Conservation (phyloP, 1,140 invertebrate species). For the Papilio glaucus region DNA sequence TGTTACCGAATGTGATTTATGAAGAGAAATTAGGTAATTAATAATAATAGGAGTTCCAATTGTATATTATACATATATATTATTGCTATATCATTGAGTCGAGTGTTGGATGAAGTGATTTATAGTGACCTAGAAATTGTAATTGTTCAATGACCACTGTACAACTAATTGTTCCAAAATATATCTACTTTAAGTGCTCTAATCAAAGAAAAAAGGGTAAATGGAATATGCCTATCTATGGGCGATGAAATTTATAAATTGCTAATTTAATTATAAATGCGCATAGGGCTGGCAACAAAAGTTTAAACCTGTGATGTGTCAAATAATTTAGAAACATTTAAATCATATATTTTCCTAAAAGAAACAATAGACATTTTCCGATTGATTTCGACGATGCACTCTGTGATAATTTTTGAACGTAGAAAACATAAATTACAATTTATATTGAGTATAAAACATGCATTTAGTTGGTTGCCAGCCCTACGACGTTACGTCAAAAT, state of each 20-base stretch:
- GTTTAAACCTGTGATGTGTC: slow-evolving; percentile 34
- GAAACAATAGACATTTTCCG: slow-evolving; percentile 8
- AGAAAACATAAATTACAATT: slow-evolving; percentile 14
- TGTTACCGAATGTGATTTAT: slow-evolving; percentile 82
- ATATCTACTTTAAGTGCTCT: slow-evolving; percentile 31
- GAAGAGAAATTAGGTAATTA: slow-evolving; percentile 79
- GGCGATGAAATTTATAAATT: neutral
- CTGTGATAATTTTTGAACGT: slow-evolving; percentile 33
- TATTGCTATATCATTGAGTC: slow-evolving; percentile 71
- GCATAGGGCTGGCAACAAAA: slow-evolving; percentile 25
- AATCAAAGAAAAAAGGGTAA: slow-evolving; percentile 36
- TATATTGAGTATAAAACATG: slow-evolving; percentile 13
- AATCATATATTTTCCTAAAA: slow-evolving; percentile 36
- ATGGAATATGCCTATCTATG: slow-evolving; percentile 13
- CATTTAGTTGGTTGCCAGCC: slow-evolving; percentile 31
- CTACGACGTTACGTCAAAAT: slow-evolving; percentile 2
- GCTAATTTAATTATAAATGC: slow-evolving; percentile 3
- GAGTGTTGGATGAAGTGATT: slow-evolving; percentile 62
- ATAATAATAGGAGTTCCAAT: slow-evolving; percentile 83
- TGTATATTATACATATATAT: slow-evolving; percentile 81
- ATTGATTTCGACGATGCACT: slow-evolving; percentile 13
- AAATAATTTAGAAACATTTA: slow-evolving; percentile 30
- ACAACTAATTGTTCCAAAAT: slow-evolving; percentile 36
- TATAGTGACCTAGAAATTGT: slow-evolving; percentile 47
- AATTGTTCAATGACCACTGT: slow-evolving; percentile 42